A percentile compares a stretch with the other conserved stretches of the same genome.
Conservation (phyloP, 2,888 invertebrate genomes). For the Apamea sordens region DNA sequence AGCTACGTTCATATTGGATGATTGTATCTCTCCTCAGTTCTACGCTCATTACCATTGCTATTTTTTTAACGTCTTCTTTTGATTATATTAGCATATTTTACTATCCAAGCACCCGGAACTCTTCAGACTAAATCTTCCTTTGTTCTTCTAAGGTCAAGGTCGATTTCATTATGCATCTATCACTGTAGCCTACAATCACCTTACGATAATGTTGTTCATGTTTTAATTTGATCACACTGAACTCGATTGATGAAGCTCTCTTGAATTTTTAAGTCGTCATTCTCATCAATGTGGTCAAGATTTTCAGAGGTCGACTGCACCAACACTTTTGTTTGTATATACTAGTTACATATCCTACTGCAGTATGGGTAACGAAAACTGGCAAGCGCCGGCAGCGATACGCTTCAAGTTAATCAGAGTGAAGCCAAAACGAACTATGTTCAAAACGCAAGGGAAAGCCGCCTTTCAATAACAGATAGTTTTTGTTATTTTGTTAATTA, state of each 20-base stretch:
- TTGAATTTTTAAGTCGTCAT: not conserved
- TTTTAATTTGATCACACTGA: not conserved
- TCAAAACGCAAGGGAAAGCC: slow-evolving; percentile 12
- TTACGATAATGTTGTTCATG: not conserved
- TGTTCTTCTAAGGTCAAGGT: not conserved
- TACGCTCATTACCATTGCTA: slow-evolving; percentile 7
- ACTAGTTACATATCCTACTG: not conserved
- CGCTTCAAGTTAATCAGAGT: slow-evolving; percentile 46
- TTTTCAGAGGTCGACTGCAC: not conserved
- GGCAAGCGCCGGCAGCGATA: slow-evolving; percentile 42
- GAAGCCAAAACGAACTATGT: slow-evolving; percentile 45
- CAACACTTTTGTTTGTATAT: not conserved
- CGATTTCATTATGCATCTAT: not conserved
- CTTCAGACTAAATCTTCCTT: not conserved
- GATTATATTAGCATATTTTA: slow-evolving; percentile 26
- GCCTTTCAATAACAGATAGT: slow-evolving; percentile 45
- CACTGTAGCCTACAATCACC: not conserved
- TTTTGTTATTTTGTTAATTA: slow-evolving; percentile 33
- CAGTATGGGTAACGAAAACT: slow-evolving; percentile 21
- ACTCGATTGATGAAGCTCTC: not conserved
- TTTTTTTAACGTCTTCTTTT: not conserved
- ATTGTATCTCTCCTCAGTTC: not conserved
- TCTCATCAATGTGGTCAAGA: not conserved
- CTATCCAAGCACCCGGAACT: not conserved
- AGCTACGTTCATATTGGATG: not conserved